Evolutionary conservation across 2,797 vertebrate species (phyloP).

Genomic region (Aldrovandia affinis): DNA sequence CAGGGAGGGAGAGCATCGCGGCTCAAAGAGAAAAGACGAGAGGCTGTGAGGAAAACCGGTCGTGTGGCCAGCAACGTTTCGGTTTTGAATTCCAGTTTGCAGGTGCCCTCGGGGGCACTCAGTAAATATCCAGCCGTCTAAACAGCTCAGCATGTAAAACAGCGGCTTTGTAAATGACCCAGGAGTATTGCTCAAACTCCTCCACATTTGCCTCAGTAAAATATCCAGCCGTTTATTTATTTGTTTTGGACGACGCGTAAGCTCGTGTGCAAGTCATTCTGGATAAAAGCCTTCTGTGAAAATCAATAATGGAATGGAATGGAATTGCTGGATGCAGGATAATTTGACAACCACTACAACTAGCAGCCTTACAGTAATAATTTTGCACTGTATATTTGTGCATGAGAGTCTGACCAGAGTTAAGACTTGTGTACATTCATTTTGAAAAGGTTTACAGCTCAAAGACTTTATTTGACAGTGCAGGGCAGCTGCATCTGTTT

Average conservation of each 20-base stretch:
- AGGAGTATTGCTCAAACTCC: neutral
- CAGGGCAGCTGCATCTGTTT: neutral
- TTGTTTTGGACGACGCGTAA: neutral
- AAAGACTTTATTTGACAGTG: neutral
- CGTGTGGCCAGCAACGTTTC: too few species aligned
- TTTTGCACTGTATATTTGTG: neutral
- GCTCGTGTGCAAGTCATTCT: neutral
- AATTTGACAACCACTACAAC: neutral
- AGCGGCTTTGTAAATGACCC: neutral
- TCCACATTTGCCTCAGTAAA: constrained; percentile 1
- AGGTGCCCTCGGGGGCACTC: neutral
- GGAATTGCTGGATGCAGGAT: neutral
- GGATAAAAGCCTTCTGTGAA: neutral
- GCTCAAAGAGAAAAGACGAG: neutral
- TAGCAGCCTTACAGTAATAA: neutral
- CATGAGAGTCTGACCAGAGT: neutral
- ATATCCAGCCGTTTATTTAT: neutral
- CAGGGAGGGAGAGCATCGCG: neutral
- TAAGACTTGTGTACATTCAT: too few species aligned
- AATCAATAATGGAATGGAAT: neutral
- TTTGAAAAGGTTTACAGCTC: neutral
- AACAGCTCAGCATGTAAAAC: neutral
- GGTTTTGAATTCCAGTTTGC: too few species aligned
- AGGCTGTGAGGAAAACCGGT: too few species aligned
- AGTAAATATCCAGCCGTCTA: too few species aligned